phyloP scores from a whole-genome alignment of 2,888 invertebrate genomes.

The Thymelicus lineola region DNA sequence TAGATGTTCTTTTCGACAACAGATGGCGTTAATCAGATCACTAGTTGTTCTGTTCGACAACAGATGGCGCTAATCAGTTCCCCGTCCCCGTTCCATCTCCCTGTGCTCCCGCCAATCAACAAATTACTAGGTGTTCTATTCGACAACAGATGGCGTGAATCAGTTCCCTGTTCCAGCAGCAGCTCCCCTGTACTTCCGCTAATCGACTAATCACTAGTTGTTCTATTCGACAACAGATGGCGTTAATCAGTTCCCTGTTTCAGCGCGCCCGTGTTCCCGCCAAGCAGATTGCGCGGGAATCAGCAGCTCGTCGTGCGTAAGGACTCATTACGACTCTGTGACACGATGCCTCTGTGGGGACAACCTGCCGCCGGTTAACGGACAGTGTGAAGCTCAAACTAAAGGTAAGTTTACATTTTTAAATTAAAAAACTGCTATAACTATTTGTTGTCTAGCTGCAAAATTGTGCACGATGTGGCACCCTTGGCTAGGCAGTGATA shows the following conservation, averaged over 20 bases:
- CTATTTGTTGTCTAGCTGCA: too few species aligned
- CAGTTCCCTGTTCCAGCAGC: slow-evolving; percentile 67
- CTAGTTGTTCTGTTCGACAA: too few species aligned
- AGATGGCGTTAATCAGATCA: too few species aligned
- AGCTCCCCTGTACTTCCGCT: slow-evolving; percentile 85
- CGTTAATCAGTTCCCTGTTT: slow-evolving; percentile 33
- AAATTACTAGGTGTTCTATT: background rate
- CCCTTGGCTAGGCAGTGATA: too few species aligned
- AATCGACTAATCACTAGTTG: slow-evolving; percentile 49
- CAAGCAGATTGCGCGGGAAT: slow-evolving; percentile 88
- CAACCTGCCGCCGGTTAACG: slow-evolving; percentile 87
- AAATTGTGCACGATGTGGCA: too few species aligned
- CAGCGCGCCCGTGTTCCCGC: slow-evolving; percentile 86
- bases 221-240: slow-evolving; percentile 25
- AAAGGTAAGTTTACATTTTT: slow-evolving; percentile 78
- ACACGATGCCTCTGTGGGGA: slow-evolving; percentile 89
- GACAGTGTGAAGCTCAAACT: slow-evolving; percentile 86
- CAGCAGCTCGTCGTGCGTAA: slow-evolving; percentile 87
- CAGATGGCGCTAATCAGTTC: too few species aligned
- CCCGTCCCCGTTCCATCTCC: too few species aligned
- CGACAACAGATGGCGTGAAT: slow-evolving; percentile 27
- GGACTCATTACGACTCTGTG: slow-evolving; percentile 86
- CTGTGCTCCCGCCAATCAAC: too few species aligned
- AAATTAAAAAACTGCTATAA: too few species aligned
- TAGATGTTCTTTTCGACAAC: too few species aligned